Percentiles rank a stretch among this genome's conserved stretches.
Conservation (phyloP, 2,797 vertebrate genomes). For the Hozukius guyotensis region DNA sequence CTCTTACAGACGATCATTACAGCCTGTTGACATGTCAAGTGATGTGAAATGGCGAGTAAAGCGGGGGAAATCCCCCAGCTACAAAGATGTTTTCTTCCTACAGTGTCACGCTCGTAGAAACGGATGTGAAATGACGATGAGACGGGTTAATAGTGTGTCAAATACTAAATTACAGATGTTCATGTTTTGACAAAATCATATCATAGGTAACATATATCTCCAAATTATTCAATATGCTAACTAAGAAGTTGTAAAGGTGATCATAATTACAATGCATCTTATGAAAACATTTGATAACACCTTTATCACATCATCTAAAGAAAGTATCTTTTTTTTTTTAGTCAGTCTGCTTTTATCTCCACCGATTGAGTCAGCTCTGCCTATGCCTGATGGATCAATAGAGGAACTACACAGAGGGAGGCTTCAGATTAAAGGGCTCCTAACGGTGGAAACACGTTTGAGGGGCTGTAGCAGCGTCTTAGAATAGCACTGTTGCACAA, state of each 20-base stretch:
- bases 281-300: neutral
- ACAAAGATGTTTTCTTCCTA: neutral
- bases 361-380: conserved; percentile 7
- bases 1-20: neutral
- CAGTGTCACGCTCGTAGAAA: neutral
- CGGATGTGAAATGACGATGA: neutral
- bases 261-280: neutral
- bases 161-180: neutral
- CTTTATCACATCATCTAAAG: neutral
- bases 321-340: neutral
- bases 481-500: conserved; percentile 68
- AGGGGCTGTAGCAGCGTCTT: conserved; percentile 43
- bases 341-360: neutral
- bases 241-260: neutral
- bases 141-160: neutral
- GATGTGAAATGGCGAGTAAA: neutral
- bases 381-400: conserved; percentile 11
- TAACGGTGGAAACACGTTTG: conserved; percentile 35
- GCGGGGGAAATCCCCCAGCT: neutral
- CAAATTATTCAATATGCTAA: neutral
- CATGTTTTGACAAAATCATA: neutral
- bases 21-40: neutral
- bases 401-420: conserved; percentile 29
- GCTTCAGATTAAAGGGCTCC: neutral
- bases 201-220: neutral